phyloP scores from a whole-genome alignment of 2,113 vertebrate genomes.

The Tachysurus vachellii region DNA sequence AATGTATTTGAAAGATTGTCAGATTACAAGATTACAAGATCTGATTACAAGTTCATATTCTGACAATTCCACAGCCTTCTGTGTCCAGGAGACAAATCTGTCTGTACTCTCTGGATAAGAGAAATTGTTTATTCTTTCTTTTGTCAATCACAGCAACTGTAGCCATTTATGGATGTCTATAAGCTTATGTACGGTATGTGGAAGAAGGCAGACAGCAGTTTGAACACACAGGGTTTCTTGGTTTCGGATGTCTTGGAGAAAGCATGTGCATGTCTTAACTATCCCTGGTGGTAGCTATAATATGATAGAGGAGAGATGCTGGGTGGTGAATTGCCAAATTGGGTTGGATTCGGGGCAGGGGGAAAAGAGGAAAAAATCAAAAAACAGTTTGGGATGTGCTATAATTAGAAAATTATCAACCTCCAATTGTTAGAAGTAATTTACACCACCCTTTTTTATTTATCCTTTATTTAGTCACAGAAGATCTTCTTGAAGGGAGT shows the following conservation, averaged over 20 bases:
- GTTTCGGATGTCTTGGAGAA: background rate
- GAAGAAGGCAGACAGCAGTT: background rate
- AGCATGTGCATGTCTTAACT: background rate
- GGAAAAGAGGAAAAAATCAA: too few species aligned
- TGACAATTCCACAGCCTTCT: background rate
- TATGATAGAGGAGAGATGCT: background rate
- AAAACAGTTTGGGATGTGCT: too few species aligned
- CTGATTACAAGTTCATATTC: too few species aligned
- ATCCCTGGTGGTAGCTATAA: background rate
- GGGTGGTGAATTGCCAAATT: background rate
- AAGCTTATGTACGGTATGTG: background rate
- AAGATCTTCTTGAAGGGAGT: too few species aligned
- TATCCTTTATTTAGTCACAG: too few species aligned
- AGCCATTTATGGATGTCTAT: background rate
- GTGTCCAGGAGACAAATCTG: background rate
- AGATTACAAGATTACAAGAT: background rate
- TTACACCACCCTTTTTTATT: too few species aligned
- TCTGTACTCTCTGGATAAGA: background rate
- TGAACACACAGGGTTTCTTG: background rate
- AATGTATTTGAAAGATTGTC: background rate
- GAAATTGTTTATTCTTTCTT: background rate
- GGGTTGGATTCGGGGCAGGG: background rate
- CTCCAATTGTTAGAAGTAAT: too few species aligned
- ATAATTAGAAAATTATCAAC: too few species aligned
- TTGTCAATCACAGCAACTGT: background rate